Evolutionary conservation across 2,797 vertebrate genomes (phyloP).

Genomic region (Muscicapa striata): DNA sequence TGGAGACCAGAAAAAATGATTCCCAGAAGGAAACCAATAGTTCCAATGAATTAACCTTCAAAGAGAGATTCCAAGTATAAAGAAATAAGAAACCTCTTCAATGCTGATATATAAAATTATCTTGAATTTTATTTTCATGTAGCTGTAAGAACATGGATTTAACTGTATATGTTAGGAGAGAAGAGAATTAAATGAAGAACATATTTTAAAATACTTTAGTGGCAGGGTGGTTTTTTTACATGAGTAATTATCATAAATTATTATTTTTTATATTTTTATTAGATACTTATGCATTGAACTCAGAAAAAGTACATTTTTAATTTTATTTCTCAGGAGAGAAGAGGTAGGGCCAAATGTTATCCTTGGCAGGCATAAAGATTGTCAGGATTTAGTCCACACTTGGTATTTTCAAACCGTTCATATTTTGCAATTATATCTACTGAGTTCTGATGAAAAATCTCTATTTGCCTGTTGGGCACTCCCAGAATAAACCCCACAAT

Average conservation of each 20-base stretch:
- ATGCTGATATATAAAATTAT: neutral
- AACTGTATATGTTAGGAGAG: neutral
- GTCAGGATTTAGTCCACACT: neutral
- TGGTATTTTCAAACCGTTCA: neutral
- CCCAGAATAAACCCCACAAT: accelerated
- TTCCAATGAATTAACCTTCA: neutral
- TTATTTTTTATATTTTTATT: neutral
- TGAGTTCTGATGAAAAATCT: neutral
- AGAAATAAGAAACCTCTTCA: neutral
- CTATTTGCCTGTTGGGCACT: neutral
- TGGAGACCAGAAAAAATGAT: neutral
- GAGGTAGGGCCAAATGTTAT: neutral
- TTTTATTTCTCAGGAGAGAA: neutral
- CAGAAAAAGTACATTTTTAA: neutral
- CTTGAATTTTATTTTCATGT: neutral
- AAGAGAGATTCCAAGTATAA: neutral
- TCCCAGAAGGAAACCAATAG: neutral
- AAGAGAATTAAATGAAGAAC: neutral
- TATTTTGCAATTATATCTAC: neutral
- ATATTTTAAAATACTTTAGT: neutral
- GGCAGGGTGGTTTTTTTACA: neutral
- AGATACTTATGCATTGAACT: neutral
- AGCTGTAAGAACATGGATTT: neutral
- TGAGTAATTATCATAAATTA: neutral
- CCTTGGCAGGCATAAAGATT: neutral